These are phyloP conservation scores for Odontamblyopus rebecca DNA, from an alignment of 2,797 vertebrate species.

Conservation along the genomic window DNA sequence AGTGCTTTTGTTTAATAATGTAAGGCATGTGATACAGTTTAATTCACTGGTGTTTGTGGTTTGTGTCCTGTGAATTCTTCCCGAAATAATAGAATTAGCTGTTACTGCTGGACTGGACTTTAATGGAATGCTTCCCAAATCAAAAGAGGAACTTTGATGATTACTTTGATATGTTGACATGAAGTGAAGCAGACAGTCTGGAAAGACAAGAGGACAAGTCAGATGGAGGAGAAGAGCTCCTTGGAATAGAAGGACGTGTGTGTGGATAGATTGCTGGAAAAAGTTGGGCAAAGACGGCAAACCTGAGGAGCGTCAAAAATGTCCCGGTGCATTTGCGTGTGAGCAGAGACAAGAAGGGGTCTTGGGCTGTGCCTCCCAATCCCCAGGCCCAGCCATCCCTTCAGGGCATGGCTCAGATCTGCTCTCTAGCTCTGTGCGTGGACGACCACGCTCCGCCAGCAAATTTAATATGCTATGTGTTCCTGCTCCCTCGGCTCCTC, in stretches of 20 bases:
- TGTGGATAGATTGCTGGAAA: conserved; percentile 78
- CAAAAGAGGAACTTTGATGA: conserved; percentile 96
- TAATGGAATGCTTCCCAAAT: conserved; percentile 82
- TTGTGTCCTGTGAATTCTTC: conserved; percentile 14
- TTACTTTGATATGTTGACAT: conserved; percentile 99
- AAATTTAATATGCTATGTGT: conserved; percentile 99
- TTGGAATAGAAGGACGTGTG: conserved; percentile 36
- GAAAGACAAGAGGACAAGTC: conserved; percentile 66
- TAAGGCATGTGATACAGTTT: background rate
- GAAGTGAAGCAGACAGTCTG: conserved; percentile 81
- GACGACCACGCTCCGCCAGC: conserved; percentile 83
- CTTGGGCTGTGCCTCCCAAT: conserved; percentile 91
- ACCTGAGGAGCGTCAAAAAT: conserved; percentile 89
- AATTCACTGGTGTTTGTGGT: background rate
- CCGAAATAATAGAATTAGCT: conserved; percentile 69
- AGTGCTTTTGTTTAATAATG: conserved; percentile 5
- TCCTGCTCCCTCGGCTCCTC: conserved; percentile 85
- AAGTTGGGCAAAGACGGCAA: conserved; percentile 83
- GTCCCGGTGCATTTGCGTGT: conserved; percentile 94
- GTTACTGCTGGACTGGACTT: conserved; percentile 77
- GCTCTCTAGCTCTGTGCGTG: conserved; percentile 71
- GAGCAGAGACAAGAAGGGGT: conserved; percentile 93
- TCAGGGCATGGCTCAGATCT: conserved; percentile 99
- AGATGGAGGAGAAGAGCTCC: conserved; percentile 43
- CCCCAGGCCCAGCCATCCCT: conserved; percentile 98